phyloP scores from a whole-genome alignment of 2,797 vertebrate genomes.

The Enteromius fasciolatus region DNA sequence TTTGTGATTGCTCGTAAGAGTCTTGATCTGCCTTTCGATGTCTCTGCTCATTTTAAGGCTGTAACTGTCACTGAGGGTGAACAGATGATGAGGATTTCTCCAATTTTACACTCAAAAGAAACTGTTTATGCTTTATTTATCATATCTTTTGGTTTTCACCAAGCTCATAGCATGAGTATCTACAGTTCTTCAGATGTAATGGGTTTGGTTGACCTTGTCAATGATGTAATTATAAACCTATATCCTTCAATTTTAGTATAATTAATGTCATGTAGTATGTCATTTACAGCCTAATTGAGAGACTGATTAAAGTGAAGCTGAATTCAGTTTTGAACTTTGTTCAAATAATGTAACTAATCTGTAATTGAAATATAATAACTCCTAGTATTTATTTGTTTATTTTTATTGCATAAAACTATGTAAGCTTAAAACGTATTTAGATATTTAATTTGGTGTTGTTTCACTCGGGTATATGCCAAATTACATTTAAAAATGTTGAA shows the following conservation, averaged over 20 bases:
- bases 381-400: too few relatives aligned
- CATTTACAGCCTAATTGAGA: neutral
- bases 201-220: neutral
- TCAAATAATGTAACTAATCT: neutral
- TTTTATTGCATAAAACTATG: too few relatives aligned
- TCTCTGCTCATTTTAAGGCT: slow-evolving; percentile 86
- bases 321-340: neutral
- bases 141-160: neutral
- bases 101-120: slow-evolving; percentile 11
- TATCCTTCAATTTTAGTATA: neutral
- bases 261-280: neutral
- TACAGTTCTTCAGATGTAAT: too few relatives aligned
- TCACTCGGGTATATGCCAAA: too few relatives aligned
- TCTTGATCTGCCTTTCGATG: slow-evolving; percentile 85
- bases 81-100: slow-evolving; percentile 24
- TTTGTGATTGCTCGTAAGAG: slow-evolving; percentile 85
- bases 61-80: slow-evolving; percentile 77
- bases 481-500: too few relatives aligned
- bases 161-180: neutral
- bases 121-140: neutral
- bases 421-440: too few relatives aligned
- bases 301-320: neutral
- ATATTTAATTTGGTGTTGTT: too few relatives aligned
- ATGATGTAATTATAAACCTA: neutral
- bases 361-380: too few relatives aligned